Base-by-base conservation (phyloP, 2,888 invertebrate species). In the Agelastica alni region DNA sequence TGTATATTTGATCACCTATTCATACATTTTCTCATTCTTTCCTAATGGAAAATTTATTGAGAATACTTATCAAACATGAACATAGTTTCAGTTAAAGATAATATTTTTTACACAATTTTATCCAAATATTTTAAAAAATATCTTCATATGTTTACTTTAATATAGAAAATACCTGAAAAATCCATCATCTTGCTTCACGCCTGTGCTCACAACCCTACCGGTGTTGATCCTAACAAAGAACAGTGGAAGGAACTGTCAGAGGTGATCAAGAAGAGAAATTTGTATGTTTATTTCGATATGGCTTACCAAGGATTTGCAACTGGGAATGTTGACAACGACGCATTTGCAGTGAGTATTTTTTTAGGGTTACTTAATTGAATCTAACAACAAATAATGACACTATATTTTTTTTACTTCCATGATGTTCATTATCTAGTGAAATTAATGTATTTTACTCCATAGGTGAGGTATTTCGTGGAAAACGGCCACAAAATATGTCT, bases 201-300 rank as follows among this genome's bases (percentile, higher is more conserved):
- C 1, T 98, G 97, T 78, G 97, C 98, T 4, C 98, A 98, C 79
- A 98, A 99, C 80, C 98, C 98, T 9, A 99, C 98, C 17, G 96
- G 96, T 10, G 93, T 96, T 2, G 96, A 96, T 78, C 95, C 95
- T 2, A 86, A 79, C 58, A 83, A 83, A 4, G 89, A 91, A 51
- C 93, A 96, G 73, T 99, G 98, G 98, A 80, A 84, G 51, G 89
- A 94, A 77, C 80, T 98, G 1, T 93, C 94, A 1, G 75, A 84
- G 64, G 77, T 94, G 3, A 84, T 96, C 56, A 95, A 93, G 75
- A 82, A 87, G 58, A 85, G 80, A 68, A 87, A 93, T 48, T 76
- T 97, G 13, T 90, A 90, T 73, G 92, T 96, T 18, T 98, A 88
- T 82, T 95, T 98, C 75, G 98, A 99, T 78, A 95, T 97, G 96